Conservation (phyloP, 2,797 vertebrate genomes). For the Crocidura indochinensis region DNA sequence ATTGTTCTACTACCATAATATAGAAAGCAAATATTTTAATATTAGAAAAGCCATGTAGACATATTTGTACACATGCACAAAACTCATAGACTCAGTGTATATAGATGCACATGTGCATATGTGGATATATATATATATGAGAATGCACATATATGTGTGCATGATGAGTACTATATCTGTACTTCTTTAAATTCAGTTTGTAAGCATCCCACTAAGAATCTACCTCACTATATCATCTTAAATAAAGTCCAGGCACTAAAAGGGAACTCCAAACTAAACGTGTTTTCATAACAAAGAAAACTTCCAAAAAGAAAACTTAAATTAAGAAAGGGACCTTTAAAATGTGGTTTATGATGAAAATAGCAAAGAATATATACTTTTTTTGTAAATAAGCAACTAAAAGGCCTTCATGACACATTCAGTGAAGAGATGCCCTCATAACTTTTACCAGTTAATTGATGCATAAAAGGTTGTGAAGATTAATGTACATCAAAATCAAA, state of each 20-base stretch:
- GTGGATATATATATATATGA: no score
- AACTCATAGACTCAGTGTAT: neutral
- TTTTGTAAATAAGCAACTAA: constrained; percentile 51
- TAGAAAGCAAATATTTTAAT: constrained; percentile 25
- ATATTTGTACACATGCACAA: neutral
- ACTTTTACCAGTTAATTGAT: constrained; percentile 80
- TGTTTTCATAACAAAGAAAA: constrained; percentile 46
- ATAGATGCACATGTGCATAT: neutral
- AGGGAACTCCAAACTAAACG: neutral
- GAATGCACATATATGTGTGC: neutral
- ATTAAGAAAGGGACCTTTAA: constrained; percentile 62
- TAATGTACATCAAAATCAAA: constrained; percentile 80
- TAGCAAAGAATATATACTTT: constrained; percentile 58
- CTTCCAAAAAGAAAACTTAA: constrained; percentile 51
- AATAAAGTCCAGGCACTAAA: neutral
- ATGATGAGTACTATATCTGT: neutral
- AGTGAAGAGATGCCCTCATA: constrained; percentile 61
- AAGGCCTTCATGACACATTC: constrained; percentile 67
- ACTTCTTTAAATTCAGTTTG: neutral
- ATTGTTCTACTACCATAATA: constrained; percentile 21
- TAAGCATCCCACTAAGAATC: neutral
- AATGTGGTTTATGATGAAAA: constrained; percentile 59
- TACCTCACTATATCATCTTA: neutral
- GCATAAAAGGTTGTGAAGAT: constrained; percentile 77
- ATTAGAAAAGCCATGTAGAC: neutral